Evolutionary conservation across 2,888 invertebrate genomes (phyloP).

Genomic region (Beris morrisii): DNA sequence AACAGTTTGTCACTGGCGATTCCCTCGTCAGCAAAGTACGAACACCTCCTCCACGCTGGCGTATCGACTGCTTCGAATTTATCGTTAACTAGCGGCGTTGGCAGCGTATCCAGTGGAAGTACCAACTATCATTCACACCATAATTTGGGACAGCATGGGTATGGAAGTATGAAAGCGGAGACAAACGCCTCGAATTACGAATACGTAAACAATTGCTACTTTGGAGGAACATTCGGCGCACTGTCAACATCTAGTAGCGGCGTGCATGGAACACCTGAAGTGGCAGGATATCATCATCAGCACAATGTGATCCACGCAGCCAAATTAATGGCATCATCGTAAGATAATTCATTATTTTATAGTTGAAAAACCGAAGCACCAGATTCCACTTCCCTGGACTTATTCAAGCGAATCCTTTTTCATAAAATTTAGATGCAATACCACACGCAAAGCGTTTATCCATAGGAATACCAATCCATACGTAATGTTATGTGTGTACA

Average conservation of each 20-base stretch:
- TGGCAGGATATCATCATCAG: constrained; percentile 78
- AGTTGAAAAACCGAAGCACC: not conserved
- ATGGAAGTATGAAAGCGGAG: constrained; percentile 53
- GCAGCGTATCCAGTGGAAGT: constrained; percentile 18
- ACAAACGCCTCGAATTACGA: constrained; percentile 54
- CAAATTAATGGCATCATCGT: constrained; percentile 82
- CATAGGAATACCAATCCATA: too few species aligned
- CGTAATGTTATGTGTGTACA: too few species aligned
- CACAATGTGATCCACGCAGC: constrained; percentile 84
- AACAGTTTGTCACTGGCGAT: constrained; percentile 43
- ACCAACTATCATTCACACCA: constrained; percentile 35
- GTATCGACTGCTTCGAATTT: constrained; percentile 40
- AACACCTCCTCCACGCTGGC: constrained; percentile 45
- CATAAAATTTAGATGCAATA: not conserved
- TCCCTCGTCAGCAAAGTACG: constrained; percentile 46
- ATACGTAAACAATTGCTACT: constrained; percentile 57
- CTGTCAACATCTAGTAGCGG: constrained; percentile 49
- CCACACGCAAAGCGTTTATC: not conserved
- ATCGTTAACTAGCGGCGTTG: constrained; percentile 29
- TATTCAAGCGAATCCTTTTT: not conserved
- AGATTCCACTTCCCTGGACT: not conserved
- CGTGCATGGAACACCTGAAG: constrained; percentile 59
- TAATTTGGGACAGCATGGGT: constrained; percentile 39
- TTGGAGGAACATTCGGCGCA: constrained; percentile 54
- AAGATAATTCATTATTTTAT: constrained; percentile 47